A percentile compares a stretch with the other conserved stretches of the same genome.
phyloP scores from a whole-genome alignment of 1,140 invertebrate genomes.

The Lucilia cuprina region DNA sequence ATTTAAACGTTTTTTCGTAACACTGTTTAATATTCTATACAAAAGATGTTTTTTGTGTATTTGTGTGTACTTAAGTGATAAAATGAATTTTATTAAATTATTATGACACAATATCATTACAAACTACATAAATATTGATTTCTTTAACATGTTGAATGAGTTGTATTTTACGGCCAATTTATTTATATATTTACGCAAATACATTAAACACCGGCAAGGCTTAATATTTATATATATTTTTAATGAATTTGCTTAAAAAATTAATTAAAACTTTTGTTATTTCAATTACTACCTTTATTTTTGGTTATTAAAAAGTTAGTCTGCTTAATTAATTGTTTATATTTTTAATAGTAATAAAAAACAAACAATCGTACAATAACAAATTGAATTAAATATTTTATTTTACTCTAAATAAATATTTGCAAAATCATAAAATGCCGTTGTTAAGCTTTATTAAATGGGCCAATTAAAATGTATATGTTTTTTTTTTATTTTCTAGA shows the following conservation, averaged over 20 bases:
- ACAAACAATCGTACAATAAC: no score
- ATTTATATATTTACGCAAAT: not conserved
- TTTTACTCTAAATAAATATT: no score
- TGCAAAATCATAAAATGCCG: no score
- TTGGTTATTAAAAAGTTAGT: no score
- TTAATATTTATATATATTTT: no score
- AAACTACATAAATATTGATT: not conserved
- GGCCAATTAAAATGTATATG: not conserved
- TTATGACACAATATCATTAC: conserved; percentile 3
- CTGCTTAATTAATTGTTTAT: no score
- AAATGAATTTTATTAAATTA: conserved; percentile 4
- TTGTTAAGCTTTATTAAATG: not conserved
- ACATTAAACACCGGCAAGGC: no score
- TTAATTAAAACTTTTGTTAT: no score
- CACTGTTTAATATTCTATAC: not conserved
- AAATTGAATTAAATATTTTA: no score
- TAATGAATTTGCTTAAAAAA: no score
- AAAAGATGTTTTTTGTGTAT: not conserved
- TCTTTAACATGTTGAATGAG: not conserved
- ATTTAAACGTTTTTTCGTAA: not conserved
- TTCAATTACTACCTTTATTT: no score
- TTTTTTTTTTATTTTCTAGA: not conserved
- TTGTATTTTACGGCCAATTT: not conserved
- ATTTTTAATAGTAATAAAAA: no score
- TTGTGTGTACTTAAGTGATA: not conserved